phyloP scores from a whole-genome alignment of 2,888 invertebrate species.

The Crocallis elinguaria region DNA sequence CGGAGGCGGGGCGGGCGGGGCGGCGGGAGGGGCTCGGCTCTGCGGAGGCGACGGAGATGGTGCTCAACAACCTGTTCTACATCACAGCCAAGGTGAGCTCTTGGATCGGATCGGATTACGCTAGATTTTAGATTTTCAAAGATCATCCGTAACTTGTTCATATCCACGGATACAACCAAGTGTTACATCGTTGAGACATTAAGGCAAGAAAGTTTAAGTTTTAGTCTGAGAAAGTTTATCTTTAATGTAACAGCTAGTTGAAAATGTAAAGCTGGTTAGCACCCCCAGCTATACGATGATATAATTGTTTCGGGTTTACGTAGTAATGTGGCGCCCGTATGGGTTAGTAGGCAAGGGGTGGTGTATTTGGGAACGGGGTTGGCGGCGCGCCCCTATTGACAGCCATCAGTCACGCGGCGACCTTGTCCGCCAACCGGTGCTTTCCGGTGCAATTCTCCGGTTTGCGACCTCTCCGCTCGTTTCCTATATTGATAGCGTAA shows the following conservation, averaged over 20 bases:
- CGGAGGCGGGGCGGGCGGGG: constrained; percentile 87
- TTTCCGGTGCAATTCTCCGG: constrained; percentile 19
- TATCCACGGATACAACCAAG: too few species aligned
- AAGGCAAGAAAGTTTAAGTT: too few species aligned
- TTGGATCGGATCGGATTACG: not conserved
- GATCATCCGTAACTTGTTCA: too few species aligned
- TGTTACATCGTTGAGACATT: too few species aligned
- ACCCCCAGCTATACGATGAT: too few species aligned
- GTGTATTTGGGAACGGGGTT: constrained; percentile 40
- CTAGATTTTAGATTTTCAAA: too few species aligned
- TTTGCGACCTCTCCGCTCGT: constrained; percentile 10
- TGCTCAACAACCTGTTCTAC: constrained; percentile 99
- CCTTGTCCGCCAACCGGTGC: constrained; percentile 26
- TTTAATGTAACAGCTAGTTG: too few species aligned
- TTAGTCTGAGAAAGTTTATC: too few species aligned
- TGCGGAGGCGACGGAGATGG: constrained; percentile 99
- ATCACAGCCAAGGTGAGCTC: constrained; percentile 95
- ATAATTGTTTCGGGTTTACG: not conserved
- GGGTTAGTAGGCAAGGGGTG: not conserved
- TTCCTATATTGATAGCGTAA: too few species aligned
- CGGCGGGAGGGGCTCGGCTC: constrained; percentile 98
- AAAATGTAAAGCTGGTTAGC: too few species aligned
- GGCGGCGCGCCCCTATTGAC: constrained; percentile 54
- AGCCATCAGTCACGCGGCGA: constrained; percentile 48
- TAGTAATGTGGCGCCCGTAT: not conserved